Percentiles rank a stretch among this genome's conserved stretches.
Evolutionary conservation across 2,888 invertebrate genomes (phyloP).

Genomic region (Stomorhina lunata): DNA sequence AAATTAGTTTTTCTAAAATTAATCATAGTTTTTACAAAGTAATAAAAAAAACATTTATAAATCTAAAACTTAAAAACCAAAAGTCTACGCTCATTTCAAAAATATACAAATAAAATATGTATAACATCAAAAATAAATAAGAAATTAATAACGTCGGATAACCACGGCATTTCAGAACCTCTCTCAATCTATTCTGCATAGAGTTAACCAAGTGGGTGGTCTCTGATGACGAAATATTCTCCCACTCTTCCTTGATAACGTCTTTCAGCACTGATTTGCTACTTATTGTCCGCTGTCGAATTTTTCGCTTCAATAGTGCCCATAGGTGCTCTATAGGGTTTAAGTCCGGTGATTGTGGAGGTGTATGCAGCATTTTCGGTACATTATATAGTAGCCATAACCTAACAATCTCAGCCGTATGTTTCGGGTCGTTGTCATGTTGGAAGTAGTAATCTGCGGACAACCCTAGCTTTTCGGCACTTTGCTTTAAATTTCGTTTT

Average conservation of each 20-base stretch:
- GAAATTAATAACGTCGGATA: no score
- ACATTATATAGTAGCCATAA: background rate
- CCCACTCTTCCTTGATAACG: conserved; percentile 11
- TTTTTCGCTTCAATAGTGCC: background rate
- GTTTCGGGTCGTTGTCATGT: no score
- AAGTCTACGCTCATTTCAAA: no score
- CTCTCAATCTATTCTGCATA: conserved; percentile 5
- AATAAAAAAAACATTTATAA: no score
- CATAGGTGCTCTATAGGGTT: conserved; percentile 6
- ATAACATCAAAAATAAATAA: no score
- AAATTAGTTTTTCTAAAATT: no score
- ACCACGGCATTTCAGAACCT: background rate
- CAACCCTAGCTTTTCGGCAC: background rate
- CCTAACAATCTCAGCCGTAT: no score
- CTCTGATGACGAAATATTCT: background rate
- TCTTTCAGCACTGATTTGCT: background rate
- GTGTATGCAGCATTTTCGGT: background rate
- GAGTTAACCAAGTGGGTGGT: conserved; percentile 5
- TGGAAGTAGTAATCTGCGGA: no score
- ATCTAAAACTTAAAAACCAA: no score
- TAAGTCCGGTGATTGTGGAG: background rate
- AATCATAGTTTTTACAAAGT: no score
- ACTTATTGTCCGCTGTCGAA: background rate
- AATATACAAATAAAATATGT: no score
- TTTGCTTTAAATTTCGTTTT: background rate